Evolutionary conservation across 2,888 invertebrate species (phyloP).

Genomic region (Oscheius sp.): DNA sequence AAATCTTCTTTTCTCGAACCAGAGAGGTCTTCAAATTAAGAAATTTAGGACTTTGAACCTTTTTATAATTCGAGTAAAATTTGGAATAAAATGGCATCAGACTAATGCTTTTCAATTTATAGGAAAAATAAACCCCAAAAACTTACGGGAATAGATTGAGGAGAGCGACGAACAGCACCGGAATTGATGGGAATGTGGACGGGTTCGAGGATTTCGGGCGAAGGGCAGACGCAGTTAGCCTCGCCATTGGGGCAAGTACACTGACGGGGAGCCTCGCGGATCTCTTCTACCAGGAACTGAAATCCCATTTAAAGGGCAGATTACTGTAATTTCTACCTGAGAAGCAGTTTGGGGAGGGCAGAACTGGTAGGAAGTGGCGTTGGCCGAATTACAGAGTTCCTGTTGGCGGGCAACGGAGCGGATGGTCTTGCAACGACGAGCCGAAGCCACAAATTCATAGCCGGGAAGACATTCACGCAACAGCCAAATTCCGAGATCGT

Average conservation of each 20-base stretch:
- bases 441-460: conserved; percentile 70
- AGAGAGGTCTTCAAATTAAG: no score
- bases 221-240: conserved; percentile 67
- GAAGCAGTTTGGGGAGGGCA: conserved; percentile 60
- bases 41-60: no score
- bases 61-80: no score
- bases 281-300: conserved; percentile 67
- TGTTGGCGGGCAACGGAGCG: conserved; percentile 68
- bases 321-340: conserved; percentile 33
- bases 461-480: conserved; percentile 69
- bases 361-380: conserved; percentile 67
- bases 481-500: conserved; percentile 72
- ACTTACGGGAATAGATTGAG: conserved; percentile 42
- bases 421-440: conserved; percentile 67
- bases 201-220: conserved; percentile 70
- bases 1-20: no score
- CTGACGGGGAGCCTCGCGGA: conserved; percentile 65
- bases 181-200: conserved; percentile 56
- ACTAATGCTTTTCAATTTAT: no score
- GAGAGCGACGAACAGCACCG: conserved; percentile 55
- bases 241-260: conserved; percentile 70
- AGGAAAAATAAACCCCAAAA: neutral
- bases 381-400: conserved; percentile 67
- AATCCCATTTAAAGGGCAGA: conserved; percentile 20
- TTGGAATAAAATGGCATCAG: no score